phyloP scores from a whole-genome alignment of 92 coral and sea anemone species.

The Anthopleura xanthogrammica region DNA sequence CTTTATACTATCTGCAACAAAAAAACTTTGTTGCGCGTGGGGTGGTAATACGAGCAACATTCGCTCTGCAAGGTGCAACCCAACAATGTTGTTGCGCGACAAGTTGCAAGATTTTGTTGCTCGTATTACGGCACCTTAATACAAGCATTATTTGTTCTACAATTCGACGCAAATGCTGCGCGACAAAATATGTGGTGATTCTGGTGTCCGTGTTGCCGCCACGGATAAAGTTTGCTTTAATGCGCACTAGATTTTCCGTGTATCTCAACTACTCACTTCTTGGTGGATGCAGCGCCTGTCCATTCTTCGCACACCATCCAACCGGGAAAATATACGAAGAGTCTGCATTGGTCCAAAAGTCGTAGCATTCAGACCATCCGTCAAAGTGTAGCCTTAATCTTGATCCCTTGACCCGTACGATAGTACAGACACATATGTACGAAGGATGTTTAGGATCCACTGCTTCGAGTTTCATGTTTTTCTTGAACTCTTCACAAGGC shows the following conservation, averaged over 20 bases:
- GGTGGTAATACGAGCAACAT: not conserved
- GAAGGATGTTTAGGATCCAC: conserved; percentile 98
- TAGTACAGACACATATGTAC: conserved; percentile 95
- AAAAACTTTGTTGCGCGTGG: too few relatives aligned
- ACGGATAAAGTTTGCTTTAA: too few relatives aligned
- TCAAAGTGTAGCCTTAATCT: conserved; percentile 96
- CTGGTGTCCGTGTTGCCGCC: too few relatives aligned
- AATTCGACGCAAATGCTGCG: too few relatives aligned
- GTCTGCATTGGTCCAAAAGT: conserved; percentile 97
- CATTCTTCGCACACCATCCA: conserved; percentile 88
- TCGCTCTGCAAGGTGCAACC: too few relatives aligned
- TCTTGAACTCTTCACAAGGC: conserved; percentile 79
- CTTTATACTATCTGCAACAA: too few relatives aligned
- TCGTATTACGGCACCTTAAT: too few relatives aligned
- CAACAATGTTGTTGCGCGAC: too few relatives aligned
- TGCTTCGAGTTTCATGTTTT: conserved; percentile 93
- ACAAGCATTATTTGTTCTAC: too few relatives aligned
- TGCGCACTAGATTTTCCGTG: not conserved
- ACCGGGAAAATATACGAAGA: conserved; percentile 90
- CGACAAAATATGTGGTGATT: too few relatives aligned
- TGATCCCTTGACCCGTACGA: conserved; percentile 89
- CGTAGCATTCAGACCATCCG: conserved; percentile 99
- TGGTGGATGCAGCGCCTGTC: conserved; percentile 82
- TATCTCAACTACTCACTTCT: conserved; percentile 62
- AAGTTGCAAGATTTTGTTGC: too few relatives aligned